Conservation (phyloP, 2,888 invertebrate genomes). For the Ypsolopha sequella region DNA sequence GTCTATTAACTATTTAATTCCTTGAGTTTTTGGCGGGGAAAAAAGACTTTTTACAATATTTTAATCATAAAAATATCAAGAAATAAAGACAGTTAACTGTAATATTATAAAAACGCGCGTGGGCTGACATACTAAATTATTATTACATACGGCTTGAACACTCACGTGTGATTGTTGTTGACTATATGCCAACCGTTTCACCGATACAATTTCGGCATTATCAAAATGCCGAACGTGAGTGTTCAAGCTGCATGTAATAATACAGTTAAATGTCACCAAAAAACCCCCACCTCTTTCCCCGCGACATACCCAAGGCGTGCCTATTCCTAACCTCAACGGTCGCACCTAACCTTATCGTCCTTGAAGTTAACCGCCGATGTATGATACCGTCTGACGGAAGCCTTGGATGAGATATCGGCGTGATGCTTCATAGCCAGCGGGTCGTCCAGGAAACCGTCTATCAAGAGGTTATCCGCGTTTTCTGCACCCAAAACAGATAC, state of each 20-base stretch:
- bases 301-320: neutral
- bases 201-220: too few relatives aligned
- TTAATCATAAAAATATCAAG: neutral
- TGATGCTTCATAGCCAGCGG: slow-evolving; percentile 24
- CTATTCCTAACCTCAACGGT: neutral
- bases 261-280: too few relatives aligned
- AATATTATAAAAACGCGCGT: too few relatives aligned
- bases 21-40: too few relatives aligned
- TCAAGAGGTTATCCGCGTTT: slow-evolving; percentile 52
- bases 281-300: neutral
- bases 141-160: too few relatives aligned
- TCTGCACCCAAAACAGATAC: slow-evolving; percentile 30
- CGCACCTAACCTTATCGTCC: slow-evolving; percentile 7
- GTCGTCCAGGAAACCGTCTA: slow-evolving; percentile 64
- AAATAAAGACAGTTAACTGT: too few relatives aligned
- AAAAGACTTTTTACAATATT: neutral
- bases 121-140: too few relatives aligned
- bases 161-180: too few relatives aligned
- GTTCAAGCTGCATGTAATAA: too few relatives aligned
- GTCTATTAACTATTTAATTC: too few relatives aligned
- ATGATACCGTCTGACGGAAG: slow-evolving; percentile 37
- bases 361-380: slow-evolving; percentile 27
- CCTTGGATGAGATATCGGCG: slow-evolving; percentile 18
- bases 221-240: too few relatives aligned
- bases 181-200: too few relatives aligned